Evolutionary conservation across 1,140 invertebrate species (phyloP), one percentile per base, ranked within the genome.

Genomic region (Oncopodura yosiiana): DNA sequence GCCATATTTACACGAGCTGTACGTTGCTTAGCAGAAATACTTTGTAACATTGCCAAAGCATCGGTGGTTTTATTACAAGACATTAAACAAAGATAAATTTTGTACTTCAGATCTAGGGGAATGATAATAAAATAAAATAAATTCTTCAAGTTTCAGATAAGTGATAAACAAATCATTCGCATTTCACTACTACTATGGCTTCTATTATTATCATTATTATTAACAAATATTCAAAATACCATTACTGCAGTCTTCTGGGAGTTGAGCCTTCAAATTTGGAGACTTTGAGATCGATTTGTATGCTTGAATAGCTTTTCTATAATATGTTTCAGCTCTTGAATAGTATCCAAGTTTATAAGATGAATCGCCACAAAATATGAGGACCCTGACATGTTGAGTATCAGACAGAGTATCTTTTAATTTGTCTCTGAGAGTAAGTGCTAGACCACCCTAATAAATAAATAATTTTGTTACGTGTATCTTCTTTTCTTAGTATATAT

Each of bases 81-180:
- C 0, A 77, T 67, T 56, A 80, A 72, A 68, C 85, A 87, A 19
- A 78, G 65, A 68, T 86, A 77, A 36, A 86, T 77, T 67, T 83
- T 79, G 66, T 80, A 87, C 67, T 85, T 85, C n/a, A 87, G 78
- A 62, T 86, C 83, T 73, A 73, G 18, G 71, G 69, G 50, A 64
- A 68, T 16, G 14, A 48, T 8, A 38, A 69, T 41, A 48, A 68
- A 66, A 68, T 69, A 52, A 14, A 58, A 32, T 14, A 39, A 42
- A 43, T 29, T 12, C 4, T 27, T 50, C 6, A 49, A 36, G 5
- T 32, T 11, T 26, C 23, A 16, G 29, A 49, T 37, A 1, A 27
- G 9, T 3, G 52, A 57, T 9, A 32, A 9, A 52, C 12, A 52
- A 3, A 57, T 8, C 16, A 5, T 29, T 45, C 16, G 8, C 36